Conservation (phyloP, 2,888 invertebrate species). For the Yponomeuta evonymella region DNA sequence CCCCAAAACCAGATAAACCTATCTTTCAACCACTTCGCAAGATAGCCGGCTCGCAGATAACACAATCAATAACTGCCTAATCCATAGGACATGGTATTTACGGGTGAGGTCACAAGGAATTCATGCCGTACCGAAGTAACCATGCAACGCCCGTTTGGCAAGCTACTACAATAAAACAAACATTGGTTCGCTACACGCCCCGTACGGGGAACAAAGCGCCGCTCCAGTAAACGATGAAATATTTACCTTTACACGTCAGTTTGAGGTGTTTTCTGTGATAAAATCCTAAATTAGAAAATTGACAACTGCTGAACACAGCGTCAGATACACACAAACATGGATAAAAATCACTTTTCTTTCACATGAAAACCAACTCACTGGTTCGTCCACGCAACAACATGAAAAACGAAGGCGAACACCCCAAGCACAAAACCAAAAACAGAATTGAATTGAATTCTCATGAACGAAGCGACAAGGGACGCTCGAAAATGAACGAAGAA, state of each 20-base stretch:
- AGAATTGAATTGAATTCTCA: not conserved
- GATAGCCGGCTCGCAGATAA: slow-evolving; percentile 55
- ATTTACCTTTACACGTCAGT: slow-evolving; percentile 67
- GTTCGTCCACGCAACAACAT: slow-evolving; percentile 26
- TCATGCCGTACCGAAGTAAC: slow-evolving; percentile 31
- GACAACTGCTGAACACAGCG: slow-evolving; percentile 58
- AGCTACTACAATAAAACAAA: slow-evolving; percentile 32
- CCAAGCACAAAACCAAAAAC: not conserved
- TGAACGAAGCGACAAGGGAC: slow-evolving; percentile 38
- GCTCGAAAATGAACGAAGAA: slow-evolving; percentile 13
- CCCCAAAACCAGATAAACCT: slow-evolving; percentile 41
- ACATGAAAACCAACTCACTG: not conserved
- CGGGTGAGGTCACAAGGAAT: slow-evolving; percentile 15
- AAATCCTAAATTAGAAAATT: slow-evolving; percentile 66
- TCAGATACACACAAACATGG: slow-evolving; percentile 70
- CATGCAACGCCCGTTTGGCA: slow-evolving; percentile 66
- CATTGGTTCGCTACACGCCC: slow-evolving; percentile 19
- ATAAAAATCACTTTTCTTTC: slow-evolving; percentile 33
- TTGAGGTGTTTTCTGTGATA: slow-evolving; percentile 68
- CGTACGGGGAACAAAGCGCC: slow-evolving; percentile 17
- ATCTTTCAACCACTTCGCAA: slow-evolving; percentile 20
- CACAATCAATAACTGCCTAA: slow-evolving; percentile 33
- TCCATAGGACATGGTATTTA: slow-evolving; percentile 31
- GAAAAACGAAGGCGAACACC: slow-evolving; percentile 48
- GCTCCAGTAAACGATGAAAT: slow-evolving; percentile 32